Conservation (phyloP, 1,140 invertebrate genomes). For the Drepana arcuata region DNA sequence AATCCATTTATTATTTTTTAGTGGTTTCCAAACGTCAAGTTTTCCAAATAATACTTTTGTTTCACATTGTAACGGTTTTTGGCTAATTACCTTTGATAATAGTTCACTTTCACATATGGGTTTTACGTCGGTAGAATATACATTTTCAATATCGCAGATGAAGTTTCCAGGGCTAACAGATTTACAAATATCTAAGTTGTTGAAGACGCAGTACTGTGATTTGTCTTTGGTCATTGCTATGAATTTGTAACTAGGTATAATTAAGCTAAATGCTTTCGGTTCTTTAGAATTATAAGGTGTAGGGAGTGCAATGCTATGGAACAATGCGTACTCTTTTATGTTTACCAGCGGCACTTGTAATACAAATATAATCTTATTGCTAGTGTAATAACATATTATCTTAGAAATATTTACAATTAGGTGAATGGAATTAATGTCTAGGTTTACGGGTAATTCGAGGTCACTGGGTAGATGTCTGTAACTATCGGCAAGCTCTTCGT, state of each 20-base stretch:
- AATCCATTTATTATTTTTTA: conserved; percentile 12
- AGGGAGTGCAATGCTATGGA: neutral
- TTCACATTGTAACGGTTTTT: conserved; percentile 6
- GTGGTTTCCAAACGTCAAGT: conserved; percentile 11
- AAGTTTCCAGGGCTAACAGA: neutral
- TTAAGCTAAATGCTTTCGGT: neutral
- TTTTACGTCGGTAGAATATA: neutral
- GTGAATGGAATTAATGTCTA: neutral
- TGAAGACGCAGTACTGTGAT: neutral
- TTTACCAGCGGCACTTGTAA: neutral
- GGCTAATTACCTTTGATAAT: conserved; percentile 1
- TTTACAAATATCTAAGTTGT: neutral
- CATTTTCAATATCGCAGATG: no score
- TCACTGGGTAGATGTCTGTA: neutral
- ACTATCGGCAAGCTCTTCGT: neutral
- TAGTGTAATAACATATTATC: neutral
- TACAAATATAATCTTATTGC: neutral
- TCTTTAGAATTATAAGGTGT: neutral
- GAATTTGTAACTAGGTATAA: neutral
- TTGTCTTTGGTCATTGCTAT: neutral
- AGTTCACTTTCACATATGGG: conserved; percentile 13
- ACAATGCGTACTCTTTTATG: neutral
- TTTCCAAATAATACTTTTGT: conserved; percentile 8
- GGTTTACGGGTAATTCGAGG: neutral
- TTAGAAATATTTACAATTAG: neutral